A percentile compares a stretch with the other conserved stretches of the same genome.
phyloP scores from a whole-genome alignment of 2,888 invertebrate genomes.

The Eupithecia pulchellata region DNA sequence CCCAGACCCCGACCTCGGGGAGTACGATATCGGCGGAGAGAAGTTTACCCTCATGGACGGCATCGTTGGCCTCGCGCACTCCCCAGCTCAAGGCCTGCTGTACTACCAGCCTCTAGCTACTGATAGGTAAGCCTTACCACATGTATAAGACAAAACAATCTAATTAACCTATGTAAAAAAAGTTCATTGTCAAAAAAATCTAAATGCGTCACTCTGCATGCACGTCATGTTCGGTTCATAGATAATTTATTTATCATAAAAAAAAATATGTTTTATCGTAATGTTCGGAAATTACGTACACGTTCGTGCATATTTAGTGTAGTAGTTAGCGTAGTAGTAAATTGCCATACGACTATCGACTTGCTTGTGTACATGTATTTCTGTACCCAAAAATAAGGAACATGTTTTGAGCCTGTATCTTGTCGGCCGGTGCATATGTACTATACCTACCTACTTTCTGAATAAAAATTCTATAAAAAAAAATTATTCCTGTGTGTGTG shows the following conservation, averaged over 20 bases:
- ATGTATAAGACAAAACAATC: neutral
- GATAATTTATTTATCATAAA: too few relatives aligned
- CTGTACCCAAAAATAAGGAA: neutral
- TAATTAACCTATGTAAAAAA: too few relatives aligned
- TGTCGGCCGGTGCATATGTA: too few relatives aligned
- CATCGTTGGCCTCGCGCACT: conserved; percentile 89
- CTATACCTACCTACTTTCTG: too few relatives aligned
- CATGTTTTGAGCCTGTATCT: neutral
- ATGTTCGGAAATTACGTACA: neutral
- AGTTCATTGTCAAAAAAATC: too few relatives aligned
- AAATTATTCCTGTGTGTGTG: too few relatives aligned
- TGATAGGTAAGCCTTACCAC: conserved; percentile 75
- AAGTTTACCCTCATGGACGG: conserved; percentile 91
- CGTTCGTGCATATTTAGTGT: too few relatives aligned
- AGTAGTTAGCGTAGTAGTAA: too few relatives aligned
- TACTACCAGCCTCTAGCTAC: conserved; percentile 91
- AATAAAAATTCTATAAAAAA: too few relatives aligned
- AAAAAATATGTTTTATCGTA: too few relatives aligned
- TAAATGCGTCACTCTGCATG: too few relatives aligned
- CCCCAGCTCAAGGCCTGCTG: conserved; percentile 86
- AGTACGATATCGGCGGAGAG: conserved; percentile 89
- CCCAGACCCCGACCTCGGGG: conserved; percentile 92
- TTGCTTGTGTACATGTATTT: neutral
- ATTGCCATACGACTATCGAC: neutral
- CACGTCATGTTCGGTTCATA: too few relatives aligned